Conservation (phyloP, 2,797 vertebrate species). For the Hypotaenidia okinawae region DNA sequence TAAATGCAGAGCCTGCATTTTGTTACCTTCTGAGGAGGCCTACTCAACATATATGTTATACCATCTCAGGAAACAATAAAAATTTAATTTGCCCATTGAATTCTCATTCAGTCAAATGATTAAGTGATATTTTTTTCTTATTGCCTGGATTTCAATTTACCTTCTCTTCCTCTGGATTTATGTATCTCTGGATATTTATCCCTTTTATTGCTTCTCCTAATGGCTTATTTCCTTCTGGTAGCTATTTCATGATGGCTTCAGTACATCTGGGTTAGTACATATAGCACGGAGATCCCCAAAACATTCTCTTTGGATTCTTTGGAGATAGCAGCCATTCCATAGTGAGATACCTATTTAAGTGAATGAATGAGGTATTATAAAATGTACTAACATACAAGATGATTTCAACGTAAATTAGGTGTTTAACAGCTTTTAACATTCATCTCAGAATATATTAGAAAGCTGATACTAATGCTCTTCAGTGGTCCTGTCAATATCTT, state of each 20-base stretch:
- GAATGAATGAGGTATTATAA: background rate
- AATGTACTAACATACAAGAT: background rate
- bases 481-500: background rate
- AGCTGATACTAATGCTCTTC: background rate
- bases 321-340: background rate
- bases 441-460: background rate
- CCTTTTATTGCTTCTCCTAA: slow-evolving; percentile 16
- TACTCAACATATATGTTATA: background rate
- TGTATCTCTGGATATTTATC: background rate
- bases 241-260: background rate
- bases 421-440: background rate
- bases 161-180: background rate
- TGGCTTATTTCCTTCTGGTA: background rate
- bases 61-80: background rate
- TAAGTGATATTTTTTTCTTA: background rate
- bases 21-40: background rate
- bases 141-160: background rate
- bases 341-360: background rate
- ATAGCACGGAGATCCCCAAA: background rate
- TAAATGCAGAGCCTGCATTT: background rate
- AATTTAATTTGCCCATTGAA: background rate
- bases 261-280: background rate
- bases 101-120: background rate
- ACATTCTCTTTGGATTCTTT: background rate
- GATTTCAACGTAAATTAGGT: background rate